These are phyloP conservation scores for Dolichallabes microphthalmus DNA, from an alignment of 2,113 vertebrate species.

Conservation along the genomic window DNA sequence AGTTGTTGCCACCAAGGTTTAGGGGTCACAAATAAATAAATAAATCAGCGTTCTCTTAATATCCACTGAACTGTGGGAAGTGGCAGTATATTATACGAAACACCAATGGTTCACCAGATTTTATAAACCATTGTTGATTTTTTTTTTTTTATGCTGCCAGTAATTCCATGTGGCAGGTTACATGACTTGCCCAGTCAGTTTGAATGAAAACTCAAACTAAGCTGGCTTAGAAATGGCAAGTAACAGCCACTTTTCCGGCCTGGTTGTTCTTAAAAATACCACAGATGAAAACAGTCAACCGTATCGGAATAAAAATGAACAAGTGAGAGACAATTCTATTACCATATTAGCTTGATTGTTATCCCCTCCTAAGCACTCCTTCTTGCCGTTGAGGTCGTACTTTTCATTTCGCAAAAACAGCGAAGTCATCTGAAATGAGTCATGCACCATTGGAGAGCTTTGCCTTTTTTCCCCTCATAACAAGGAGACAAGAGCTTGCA, in stretches of 20 bases:
- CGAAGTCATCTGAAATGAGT: constrained; percentile 30
- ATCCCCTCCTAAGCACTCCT: neutral
- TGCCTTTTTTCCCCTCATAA: neutral
- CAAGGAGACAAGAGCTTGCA: neutral
- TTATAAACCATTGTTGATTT: neutral
- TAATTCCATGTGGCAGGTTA: neutral
- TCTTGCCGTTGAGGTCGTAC: neutral
- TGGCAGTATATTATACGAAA: neutral
- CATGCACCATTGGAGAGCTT: neutral
- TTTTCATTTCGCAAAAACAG: neutral
- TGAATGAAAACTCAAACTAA: neutral
- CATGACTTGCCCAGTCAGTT: neutral
- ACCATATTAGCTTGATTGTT: neutral
- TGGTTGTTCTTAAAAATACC: neutral
- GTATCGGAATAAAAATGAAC: neutral
- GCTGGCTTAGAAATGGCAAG: neutral
- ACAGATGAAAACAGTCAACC: no score
- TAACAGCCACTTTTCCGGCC: neutral
- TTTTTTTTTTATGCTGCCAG: neutral
- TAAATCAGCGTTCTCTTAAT: neutral
- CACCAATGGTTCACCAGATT: neutral
- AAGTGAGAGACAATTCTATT: neutral
- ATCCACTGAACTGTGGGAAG: neutral
- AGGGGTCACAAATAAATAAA: no score
- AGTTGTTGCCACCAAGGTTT: no score